A percentile compares a stretch with the other conserved stretches of the same genome.
phyloP scores from a whole-genome alignment of 2,113 vertebrate genomes.

The Jaculus jaculus region DNA sequence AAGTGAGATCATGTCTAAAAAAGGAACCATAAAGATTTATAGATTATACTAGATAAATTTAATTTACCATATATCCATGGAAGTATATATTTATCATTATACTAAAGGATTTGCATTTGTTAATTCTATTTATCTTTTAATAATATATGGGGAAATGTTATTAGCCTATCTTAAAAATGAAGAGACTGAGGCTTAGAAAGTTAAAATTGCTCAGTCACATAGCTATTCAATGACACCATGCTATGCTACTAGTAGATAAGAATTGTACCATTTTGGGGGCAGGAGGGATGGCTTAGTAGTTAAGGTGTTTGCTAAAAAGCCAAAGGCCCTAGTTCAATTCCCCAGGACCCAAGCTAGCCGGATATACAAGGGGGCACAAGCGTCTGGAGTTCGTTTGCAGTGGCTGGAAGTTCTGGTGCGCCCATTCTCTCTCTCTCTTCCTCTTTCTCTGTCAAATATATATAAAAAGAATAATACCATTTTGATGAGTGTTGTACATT shows the following conservation, averaged over 20 bases:
- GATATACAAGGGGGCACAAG: no score
- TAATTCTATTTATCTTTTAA: background rate
- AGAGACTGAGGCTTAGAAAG: background rate
- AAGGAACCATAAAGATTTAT: background rate
- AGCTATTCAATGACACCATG: background rate
- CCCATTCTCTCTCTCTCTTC: no score
- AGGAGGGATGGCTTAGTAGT: no score
- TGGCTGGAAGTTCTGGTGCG: no score
- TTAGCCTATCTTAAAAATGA: background rate
- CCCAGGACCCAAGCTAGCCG: no score
- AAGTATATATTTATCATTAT: background rate
- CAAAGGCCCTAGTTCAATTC: no score
- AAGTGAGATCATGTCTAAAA: background rate
- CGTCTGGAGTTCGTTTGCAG: no score
- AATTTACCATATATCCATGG: background rate
- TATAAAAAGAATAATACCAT: background rate
- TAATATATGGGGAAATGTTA: background rate
- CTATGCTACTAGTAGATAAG: background rate
- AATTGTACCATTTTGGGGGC: background rate
- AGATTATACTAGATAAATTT: background rate
- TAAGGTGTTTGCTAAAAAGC: no score
- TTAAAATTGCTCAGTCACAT: background rate
- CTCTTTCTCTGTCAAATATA: no score
- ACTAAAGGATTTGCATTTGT: background rate
- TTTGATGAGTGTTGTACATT: background rate